These are phyloP conservation scores for Drosophila malerkotliana DNA, from an alignment of 1,140 invertebrate genomes.

Conservation along the genomic window DNA sequence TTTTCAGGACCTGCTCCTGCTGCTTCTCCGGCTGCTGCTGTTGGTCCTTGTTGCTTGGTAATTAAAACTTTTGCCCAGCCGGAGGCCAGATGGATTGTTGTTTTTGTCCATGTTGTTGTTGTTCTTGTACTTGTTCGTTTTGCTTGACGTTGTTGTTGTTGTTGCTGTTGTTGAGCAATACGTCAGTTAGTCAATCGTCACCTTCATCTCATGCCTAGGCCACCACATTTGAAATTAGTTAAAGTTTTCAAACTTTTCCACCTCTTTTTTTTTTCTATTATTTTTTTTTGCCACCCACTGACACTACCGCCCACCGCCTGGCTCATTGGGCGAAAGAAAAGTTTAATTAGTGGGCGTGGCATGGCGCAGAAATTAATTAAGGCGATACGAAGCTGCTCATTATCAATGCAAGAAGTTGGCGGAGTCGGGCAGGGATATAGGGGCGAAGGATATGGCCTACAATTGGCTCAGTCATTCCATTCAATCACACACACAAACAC, in stretches of 20 bases:
- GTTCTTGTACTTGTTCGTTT: slow-evolving; percentile 13
- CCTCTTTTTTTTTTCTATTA: slow-evolving; percentile 5
- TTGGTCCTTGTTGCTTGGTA: slow-evolving; percentile 66
- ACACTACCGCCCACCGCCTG: not conserved
- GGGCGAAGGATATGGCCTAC: slow-evolving; percentile 3
- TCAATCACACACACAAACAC: slow-evolving; percentile 22
- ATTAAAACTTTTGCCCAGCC: slow-evolving; percentile 73
- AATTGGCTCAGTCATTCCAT: slow-evolving; percentile 61
- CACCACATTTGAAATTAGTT: slow-evolving; percentile 79
- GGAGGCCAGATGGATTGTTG: slow-evolving; percentile 53
- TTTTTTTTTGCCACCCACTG: not conserved
- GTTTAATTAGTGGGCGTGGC: slow-evolving; percentile 78
- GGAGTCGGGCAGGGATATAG: not conserved
- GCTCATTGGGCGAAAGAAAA: slow-evolving; percentile 27
- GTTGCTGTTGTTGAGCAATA: slow-evolving; percentile 54
- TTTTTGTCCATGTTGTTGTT: slow-evolving; percentile 36
- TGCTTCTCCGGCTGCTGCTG: slow-evolving; percentile 3
- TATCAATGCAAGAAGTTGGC: slow-evolving; percentile 72
- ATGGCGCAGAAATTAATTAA: slow-evolving; percentile 69
- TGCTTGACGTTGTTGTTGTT: slow-evolving; percentile 11
- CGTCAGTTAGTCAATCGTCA: slow-evolving; percentile 68
- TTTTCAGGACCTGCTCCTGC: not conserved
- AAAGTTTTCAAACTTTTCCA: slow-evolving; percentile 64
- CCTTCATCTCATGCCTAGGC: slow-evolving; percentile 32
- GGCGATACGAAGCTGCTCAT: slow-evolving; percentile 62